Conservation (phyloP, 2,113 vertebrate genomes). For the Glaucomys volans region DNA sequence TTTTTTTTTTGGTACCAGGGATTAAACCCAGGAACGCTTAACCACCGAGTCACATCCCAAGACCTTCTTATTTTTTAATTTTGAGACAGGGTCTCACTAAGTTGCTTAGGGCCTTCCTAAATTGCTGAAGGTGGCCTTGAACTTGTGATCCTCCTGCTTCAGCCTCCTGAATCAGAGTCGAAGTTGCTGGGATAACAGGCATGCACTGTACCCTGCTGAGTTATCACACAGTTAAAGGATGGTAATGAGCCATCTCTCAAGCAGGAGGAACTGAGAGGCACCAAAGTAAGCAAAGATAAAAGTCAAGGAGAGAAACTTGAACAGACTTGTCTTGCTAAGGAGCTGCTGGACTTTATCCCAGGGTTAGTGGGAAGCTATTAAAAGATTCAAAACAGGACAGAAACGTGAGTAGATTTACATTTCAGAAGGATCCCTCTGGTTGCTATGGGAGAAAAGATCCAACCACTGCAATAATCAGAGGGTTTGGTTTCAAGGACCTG, state of each 20-base stretch:
- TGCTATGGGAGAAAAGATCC: neutral
- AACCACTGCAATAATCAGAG: neutral
- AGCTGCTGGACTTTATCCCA: constrained; percentile 47
- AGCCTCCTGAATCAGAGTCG: too few species aligned
- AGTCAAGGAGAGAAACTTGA: constrained; percentile 17
- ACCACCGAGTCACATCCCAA: too few species aligned
- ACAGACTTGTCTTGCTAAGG: neutral
- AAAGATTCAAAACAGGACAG: constrained; percentile 26
- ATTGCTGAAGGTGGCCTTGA: too few species aligned
- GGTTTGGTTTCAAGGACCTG: constrained; percentile 30
- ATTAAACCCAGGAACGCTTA: too few species aligned
- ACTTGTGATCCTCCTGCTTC: too few species aligned
- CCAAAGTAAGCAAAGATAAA: neutral
- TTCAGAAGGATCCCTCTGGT: constrained; percentile 19
- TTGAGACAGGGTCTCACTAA: too few species aligned
- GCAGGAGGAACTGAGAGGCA: neutral
- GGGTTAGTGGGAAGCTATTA: constrained; percentile 32
- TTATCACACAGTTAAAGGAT: neutral
- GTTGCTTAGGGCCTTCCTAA: too few species aligned
- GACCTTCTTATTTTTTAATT: too few species aligned
- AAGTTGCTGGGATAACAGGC: too few species aligned
- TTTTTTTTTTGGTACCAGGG: too few species aligned
- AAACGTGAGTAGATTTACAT: constrained; percentile 29
- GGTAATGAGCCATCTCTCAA: neutral
- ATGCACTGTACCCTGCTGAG: neutral